Conservation (phyloP, 1,140 invertebrate genomes). For the Pseudobourletiella spinata region DNA sequence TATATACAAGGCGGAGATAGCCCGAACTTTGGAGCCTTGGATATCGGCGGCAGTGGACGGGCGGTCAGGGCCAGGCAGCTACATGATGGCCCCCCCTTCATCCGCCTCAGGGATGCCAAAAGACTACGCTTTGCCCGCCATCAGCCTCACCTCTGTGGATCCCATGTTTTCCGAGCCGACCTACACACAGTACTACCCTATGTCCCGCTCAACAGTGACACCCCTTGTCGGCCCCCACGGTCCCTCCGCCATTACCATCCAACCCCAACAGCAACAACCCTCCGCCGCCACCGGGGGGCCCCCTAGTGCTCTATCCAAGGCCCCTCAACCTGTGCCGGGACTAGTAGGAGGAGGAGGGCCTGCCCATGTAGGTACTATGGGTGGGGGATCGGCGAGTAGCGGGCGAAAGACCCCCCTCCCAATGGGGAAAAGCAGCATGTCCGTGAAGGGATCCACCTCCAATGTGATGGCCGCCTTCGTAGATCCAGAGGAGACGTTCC, state of each 20-base stretch:
- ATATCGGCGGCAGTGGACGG: conserved; percentile 40
- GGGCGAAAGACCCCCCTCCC: conserved; percentile 34
- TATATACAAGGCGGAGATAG: conserved; percentile 56
- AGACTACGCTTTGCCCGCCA: conserved; percentile 34
- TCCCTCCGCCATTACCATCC: not conserved
- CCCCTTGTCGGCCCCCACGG: not conserved
- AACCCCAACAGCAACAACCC: conserved; percentile 1
- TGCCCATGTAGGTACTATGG: conserved; percentile 21
- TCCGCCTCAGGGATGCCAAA: conserved; percentile 29
- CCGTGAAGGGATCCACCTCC: conserved; percentile 41
- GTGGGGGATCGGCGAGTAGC: conserved; percentile 3
- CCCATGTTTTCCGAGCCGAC: conserved; percentile 33
- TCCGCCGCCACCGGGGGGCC: conserved; percentile 25
- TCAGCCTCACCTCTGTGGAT: conserved; percentile 30
- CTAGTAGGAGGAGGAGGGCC: conserved; percentile 21
- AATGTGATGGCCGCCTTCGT: not conserved
- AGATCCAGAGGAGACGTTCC: conserved; percentile 50
- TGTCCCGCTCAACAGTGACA: conserved; percentile 33
- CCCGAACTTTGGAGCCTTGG: conserved; percentile 53
- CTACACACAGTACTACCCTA: conserved; percentile 36
- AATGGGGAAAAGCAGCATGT: conserved; percentile 37
- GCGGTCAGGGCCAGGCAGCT: conserved; percentile 17
- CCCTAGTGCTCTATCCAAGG: not conserved
- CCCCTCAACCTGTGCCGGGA: not conserved
- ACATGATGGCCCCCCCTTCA: conserved; percentile 11